Evolutionary conservation across 2,113 vertebrate genomes (phyloP).

Genomic region (Theristicus caerulescens): DNA sequence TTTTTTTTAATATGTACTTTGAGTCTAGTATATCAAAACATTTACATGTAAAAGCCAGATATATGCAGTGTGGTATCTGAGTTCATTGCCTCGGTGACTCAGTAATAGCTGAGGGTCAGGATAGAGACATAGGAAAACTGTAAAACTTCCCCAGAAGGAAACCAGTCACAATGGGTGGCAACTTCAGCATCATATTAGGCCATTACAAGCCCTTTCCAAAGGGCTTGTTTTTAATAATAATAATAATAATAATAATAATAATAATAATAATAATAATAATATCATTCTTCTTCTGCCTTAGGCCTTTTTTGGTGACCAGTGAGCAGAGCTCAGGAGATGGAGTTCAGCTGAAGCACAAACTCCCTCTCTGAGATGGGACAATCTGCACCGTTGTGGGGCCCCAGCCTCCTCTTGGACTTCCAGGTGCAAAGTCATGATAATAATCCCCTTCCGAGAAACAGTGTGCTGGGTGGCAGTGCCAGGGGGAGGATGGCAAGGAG

Average conservation of each 20-base stretch:
- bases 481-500: not conserved
- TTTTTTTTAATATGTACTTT: not conserved
- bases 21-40: not conserved
- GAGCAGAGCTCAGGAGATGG: not conserved
- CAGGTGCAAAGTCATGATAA: not conserved
- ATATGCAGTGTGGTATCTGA: not conserved
- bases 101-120: not conserved
- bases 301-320: not conserved
- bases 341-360: not conserved
- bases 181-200: not conserved
- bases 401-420: not conserved
- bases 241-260: not conserved
- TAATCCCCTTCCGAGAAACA: not conserved
- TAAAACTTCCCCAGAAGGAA: not conserved
- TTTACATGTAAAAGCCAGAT: not conserved
- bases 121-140: not conserved
- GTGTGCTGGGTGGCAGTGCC: not conserved
- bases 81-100: not conserved
- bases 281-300: not conserved
- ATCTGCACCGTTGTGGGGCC: not conserved
- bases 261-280: rapidly evolving
- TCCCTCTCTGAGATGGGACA: not conserved
- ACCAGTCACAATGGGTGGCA: rapidly evolving
- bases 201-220: not conserved
- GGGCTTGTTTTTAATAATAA: too few relatives aligned